Evolutionary conservation across 2,888 invertebrate genomes (phyloP).

Genomic region (Drosophila cyrtoloma): DNA sequence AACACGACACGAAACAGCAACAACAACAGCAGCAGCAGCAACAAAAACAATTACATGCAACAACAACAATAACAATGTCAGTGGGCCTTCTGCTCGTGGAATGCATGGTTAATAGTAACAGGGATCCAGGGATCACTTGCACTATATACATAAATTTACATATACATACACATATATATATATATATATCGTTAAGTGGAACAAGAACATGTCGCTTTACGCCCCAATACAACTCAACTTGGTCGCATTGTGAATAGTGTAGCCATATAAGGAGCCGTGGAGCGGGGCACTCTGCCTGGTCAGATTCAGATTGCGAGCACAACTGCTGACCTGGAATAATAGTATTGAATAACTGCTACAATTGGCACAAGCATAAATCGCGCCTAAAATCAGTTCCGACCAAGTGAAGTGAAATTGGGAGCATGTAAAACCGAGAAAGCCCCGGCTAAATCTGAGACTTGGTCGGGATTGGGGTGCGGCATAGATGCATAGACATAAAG

Average conservation of each 20-base stretch:
- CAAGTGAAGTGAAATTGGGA: background rate
- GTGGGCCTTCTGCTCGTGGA: constrained; percentile 37
- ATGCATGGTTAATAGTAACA: constrained; percentile 36
- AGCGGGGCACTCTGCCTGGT: background rate
- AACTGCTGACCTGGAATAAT: constrained; percentile 5
- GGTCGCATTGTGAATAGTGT: constrained; percentile 35
- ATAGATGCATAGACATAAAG: background rate
- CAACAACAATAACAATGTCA: constrained; percentile 48
- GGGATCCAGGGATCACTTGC: constrained; percentile 26
- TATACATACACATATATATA: too few species aligned
- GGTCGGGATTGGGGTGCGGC: background rate
- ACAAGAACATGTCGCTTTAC: constrained; percentile 77
- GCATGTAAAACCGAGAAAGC: background rate
- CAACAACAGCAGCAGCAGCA: constrained; percentile 31
- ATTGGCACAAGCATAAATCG: background rate
- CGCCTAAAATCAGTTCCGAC: background rate
- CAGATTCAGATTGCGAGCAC: background rate
- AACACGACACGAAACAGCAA: constrained; percentile 65
- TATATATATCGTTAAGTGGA: constrained; percentile 44
- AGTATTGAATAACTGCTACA: background rate
- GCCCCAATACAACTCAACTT: constrained; percentile 76
- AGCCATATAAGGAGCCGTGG: constrained; percentile 34
- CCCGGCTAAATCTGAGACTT: background rate
- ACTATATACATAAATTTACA: background rate
- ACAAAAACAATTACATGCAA: constrained; percentile 33